phyloP scores from a whole-genome alignment of 2,888 invertebrate genomes.

The Chalcis sispes region DNA sequence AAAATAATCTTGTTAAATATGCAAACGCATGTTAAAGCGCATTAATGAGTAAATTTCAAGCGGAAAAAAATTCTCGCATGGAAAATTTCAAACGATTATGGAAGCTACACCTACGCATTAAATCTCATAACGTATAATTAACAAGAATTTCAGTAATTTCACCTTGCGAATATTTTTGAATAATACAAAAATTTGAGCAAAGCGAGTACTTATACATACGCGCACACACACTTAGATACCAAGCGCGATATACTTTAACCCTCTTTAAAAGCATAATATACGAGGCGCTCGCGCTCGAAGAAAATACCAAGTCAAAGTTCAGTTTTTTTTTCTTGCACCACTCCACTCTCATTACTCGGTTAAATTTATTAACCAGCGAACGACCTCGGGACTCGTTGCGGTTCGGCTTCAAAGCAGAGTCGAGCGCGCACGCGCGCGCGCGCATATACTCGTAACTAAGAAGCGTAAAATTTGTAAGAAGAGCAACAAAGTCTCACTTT shows the following conservation, averaged over 20 bases:
- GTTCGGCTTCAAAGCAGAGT: constrained; percentile 45
- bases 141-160: constrained; percentile 5
- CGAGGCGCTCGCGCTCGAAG: constrained; percentile 15
- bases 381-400: constrained; percentile 45
- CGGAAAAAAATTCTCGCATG: too few species aligned
- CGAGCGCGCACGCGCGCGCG: background rate
- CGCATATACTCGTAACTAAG: too few species aligned
- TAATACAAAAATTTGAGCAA: constrained; percentile 28
- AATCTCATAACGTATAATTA: background rate
- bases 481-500: constrained; percentile 54
- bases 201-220: constrained; percentile 25
- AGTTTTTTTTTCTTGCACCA: constrained; percentile 40
- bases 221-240: too few species aligned
- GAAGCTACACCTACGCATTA: too few species aligned
- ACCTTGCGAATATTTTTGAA: constrained; percentile 12
- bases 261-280: constrained; percentile 42
- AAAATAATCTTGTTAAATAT: too few species aligned
- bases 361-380: constrained; percentile 56
- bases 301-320: constrained; percentile 31
- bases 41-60: too few species aligned
- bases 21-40: too few species aligned
- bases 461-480: constrained; percentile 54
- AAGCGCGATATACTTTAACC: background rate
- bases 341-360: constrained; percentile 51
- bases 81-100: too few species aligned